Percentiles rank a stretch among this genome's conserved stretches.
These are phyloP conservation scores for Nycteola revayana DNA, from an alignment of 2,888 invertebrate species.

Conservation along the genomic window DNA sequence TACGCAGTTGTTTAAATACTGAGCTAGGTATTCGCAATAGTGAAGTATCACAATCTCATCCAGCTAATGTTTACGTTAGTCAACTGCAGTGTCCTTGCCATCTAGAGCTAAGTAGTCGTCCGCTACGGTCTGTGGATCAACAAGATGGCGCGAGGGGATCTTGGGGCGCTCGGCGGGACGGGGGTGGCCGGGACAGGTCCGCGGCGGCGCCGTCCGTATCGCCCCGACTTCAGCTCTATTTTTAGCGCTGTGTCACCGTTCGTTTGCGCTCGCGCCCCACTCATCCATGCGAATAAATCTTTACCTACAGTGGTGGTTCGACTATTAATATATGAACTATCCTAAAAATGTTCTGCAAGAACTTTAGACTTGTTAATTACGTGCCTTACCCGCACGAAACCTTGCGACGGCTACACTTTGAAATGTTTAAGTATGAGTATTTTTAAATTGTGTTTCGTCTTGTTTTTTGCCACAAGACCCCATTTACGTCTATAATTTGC, in stretches of 20 bases:
- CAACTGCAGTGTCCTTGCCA: slow-evolving; percentile 54
- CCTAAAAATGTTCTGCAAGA: slow-evolving; percentile 28
- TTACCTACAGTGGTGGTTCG: slow-evolving; percentile 34
- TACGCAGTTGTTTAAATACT: background rate
- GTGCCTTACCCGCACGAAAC: slow-evolving; percentile 10
- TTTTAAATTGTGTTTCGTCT: background rate
- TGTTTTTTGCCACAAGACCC: slow-evolving; percentile 7
- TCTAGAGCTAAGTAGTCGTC: slow-evolving; percentile 48
- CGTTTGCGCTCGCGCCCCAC: slow-evolving; percentile 51
- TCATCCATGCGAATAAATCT: slow-evolving; percentile 37
- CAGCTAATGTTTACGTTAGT: slow-evolving; percentile 37
- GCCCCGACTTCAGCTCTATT: slow-evolving; percentile 67
- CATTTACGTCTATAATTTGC: slow-evolving; percentile 17
- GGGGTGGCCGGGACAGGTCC: slow-evolving; percentile 55
- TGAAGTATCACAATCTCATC: slow-evolving; percentile 22
- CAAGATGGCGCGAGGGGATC: slow-evolving; percentile 69
- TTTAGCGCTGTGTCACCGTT: slow-evolving; percentile 79
- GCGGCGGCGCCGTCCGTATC: slow-evolving; percentile 45
- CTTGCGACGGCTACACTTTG: slow-evolving; percentile 9
- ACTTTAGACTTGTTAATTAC: slow-evolving; percentile 25
- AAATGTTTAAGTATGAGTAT: slow-evolving; percentile 8
- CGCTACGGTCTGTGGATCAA: slow-evolving; percentile 59
- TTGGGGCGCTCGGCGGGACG: slow-evolving; percentile 51
- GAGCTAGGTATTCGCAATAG: no score
- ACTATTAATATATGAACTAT: slow-evolving; percentile 28